These are phyloP conservation scores for Cetoscarus ocellatus DNA, from an alignment of 2,797 vertebrate genomes.

Conservation along the genomic window DNA sequence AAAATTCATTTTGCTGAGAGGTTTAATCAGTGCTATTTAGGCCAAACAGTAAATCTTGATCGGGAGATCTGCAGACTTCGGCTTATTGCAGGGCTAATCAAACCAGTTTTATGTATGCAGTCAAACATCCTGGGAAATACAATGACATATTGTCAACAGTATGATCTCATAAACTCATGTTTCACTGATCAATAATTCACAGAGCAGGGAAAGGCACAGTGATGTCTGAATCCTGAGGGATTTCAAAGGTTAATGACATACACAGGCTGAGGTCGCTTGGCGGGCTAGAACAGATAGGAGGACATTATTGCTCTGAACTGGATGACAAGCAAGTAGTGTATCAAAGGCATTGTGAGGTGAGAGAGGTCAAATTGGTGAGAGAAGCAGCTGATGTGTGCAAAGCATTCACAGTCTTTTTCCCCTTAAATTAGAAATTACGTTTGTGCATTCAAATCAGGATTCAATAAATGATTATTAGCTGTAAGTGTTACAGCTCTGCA, in stretches of 20 bases:
- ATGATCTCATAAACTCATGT: slow-evolving; percentile 53
- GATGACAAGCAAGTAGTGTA: slow-evolving; percentile 8
- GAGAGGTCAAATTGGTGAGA: slow-evolving; percentile 12
- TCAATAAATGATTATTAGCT: slow-evolving; percentile 21
- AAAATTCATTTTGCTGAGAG: no score
- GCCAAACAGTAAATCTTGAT: slow-evolving; percentile 10
- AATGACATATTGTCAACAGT: slow-evolving; percentile 22
- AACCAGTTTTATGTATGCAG: slow-evolving; percentile 15
- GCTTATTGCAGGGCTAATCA: neutral
- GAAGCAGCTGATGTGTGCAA: slow-evolving; percentile 1
- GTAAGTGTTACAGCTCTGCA: slow-evolving; percentile 21
- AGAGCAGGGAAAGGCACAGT: slow-evolving; percentile 55
- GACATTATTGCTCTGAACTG: slow-evolving; percentile 54
- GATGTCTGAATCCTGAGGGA: slow-evolving; percentile 48
- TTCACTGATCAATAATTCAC: slow-evolving; percentile 75
- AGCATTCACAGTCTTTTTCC: neutral
- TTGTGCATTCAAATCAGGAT: slow-evolving; percentile 12
- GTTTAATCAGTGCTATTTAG: no score
- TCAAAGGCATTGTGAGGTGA: neutral
- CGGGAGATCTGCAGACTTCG: neutral
- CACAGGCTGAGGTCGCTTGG: slow-evolving; percentile 76
- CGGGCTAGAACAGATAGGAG: slow-evolving; percentile 74
- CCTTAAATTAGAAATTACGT: slow-evolving; percentile 15
- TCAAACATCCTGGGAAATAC: slow-evolving; percentile 13
- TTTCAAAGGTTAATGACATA: slow-evolving; percentile 82